Conservation (phyloP, 2,888 invertebrate genomes). For the Pseudolycoriella hygida region DNA sequence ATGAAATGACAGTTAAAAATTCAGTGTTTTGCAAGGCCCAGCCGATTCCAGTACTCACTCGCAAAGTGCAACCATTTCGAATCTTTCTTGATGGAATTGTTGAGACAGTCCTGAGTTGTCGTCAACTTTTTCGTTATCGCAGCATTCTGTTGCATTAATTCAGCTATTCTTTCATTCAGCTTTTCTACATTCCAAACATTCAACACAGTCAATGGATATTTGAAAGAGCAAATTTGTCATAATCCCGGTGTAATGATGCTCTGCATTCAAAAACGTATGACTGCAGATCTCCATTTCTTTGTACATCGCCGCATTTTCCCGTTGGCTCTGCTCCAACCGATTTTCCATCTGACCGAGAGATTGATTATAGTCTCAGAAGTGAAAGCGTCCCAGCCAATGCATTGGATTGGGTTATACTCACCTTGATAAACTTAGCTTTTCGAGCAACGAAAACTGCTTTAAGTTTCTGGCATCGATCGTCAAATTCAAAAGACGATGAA, state of each 20-base stretch:
- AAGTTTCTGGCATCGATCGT: slow-evolving; percentile 45
- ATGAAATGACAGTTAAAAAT: neutral
- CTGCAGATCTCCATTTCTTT: slow-evolving; percentile 24
- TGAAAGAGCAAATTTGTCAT: no score
- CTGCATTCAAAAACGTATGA: slow-evolving; percentile 24
- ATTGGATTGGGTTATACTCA: no score
- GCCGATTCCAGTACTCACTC: no score
- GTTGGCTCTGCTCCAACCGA: slow-evolving; percentile 22
- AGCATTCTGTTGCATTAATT: slow-evolving; percentile 20
- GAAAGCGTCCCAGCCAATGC: no score
- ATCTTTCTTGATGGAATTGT: slow-evolving; percentile 21
- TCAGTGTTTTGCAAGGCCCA: no score
- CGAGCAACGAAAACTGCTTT: slow-evolving; percentile 37
- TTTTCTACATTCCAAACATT: slow-evolving; percentile 17
- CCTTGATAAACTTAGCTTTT: slow-evolving; percentile 38
- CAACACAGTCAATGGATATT: neutral
- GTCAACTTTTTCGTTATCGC: slow-evolving; percentile 20
- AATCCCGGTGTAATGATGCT: slow-evolving; percentile 25
- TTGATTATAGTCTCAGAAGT: neutral
- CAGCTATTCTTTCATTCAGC: slow-evolving; percentile 21
- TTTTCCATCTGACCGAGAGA: slow-evolving; percentile 25
- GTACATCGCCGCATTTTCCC: slow-evolving; percentile 26
- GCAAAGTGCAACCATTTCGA: slow-evolving; percentile 27
- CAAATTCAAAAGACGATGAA: slow-evolving; percentile 45
- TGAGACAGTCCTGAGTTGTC: slow-evolving; percentile 19